phyloP scores from a whole-genome alignment of 2,797 vertebrate species.

The Serranus cabrilla region DNA sequence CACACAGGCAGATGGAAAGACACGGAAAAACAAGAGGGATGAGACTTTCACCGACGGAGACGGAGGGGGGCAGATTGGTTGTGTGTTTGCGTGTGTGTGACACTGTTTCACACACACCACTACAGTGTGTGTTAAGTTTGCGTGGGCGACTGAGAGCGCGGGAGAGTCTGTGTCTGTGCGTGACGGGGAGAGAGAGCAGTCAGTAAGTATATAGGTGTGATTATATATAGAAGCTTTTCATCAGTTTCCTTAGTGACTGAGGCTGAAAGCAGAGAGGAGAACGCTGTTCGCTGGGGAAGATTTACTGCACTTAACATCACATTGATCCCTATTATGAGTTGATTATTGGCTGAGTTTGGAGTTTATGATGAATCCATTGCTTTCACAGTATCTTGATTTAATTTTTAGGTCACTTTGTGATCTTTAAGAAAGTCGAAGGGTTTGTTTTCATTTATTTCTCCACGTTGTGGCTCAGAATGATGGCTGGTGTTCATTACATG shows the following conservation, averaged over 20 bases:
- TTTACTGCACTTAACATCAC: conserved; percentile 12
- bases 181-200: conserved; percentile 33
- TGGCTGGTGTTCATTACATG: neutral
- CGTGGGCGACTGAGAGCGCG: conserved; percentile 56
- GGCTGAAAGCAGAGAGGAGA: conserved; percentile 33
- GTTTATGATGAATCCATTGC: conserved; percentile 13
- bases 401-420: neutral
- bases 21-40: conserved; percentile 63
- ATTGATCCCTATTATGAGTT: conserved; percentile 19
- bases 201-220: conserved; percentile 62
- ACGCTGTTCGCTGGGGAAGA: neutral
- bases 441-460: neutral
- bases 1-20: conserved; percentile 53
- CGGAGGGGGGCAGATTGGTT: conserved; percentile 8
- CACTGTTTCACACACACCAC: conserved; percentile 12
- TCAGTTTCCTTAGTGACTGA: conserved; percentile 80
- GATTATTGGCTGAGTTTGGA: conserved; percentile 11
- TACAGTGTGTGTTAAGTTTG: conserved; percentile 65
- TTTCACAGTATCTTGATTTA: no score
- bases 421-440: neutral
- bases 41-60: conserved; percentile 57
- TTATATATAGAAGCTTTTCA: conserved; percentile 78
- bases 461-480: neutral
- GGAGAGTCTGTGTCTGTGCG: conserved; percentile 31
- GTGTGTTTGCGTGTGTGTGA: neutral